Percentiles rank a stretch among this genome's conserved stretches.
Conservation (phyloP, 1,140 invertebrate species). For the Onthophagus taurus region DNA sequence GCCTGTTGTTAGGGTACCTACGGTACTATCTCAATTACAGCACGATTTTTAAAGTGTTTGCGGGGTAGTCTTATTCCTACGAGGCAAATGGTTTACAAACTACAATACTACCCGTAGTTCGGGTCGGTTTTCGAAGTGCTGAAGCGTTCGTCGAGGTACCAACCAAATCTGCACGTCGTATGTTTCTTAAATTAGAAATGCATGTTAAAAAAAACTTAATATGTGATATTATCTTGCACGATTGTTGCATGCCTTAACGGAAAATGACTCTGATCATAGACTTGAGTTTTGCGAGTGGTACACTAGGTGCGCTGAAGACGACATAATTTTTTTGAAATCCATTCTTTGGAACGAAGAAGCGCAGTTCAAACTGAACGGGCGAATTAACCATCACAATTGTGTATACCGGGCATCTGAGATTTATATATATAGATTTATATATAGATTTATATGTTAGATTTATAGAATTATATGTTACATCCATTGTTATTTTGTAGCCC, state of each 20-base stretch:
- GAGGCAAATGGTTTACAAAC: no score
- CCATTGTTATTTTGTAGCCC: no score
- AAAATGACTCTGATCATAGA: constrained; percentile 8
- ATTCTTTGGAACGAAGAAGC: constrained; percentile 12
- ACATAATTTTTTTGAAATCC: background rate
- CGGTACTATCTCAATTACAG: no score
- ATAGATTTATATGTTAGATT: background rate
- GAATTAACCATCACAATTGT: constrained; percentile 13
- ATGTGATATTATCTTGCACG: constrained; percentile 5
- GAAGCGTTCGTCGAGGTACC: no score
- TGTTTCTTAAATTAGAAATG: no score
- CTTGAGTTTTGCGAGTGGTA: constrained; percentile 3
- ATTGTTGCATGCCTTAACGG: constrained; percentile 7
- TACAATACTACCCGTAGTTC: no score
- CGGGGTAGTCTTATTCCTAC: no score
- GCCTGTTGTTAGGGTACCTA: no score
- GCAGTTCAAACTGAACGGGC: constrained; percentile 10
- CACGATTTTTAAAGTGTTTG: no score
- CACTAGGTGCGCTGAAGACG: background rate
- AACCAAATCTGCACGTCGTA: no score
- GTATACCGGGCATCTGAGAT: constrained; percentile 3
- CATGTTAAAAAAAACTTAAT: constrained; percentile 1
- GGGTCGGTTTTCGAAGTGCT: no score
- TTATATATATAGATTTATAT: background rate
- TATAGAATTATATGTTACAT: no score